A percentile compares a stretch with the other conserved stretches of the same genome.
phyloP scores from a whole-genome alignment of 1,140 invertebrate species.

The Melitaea cinxia region DNA sequence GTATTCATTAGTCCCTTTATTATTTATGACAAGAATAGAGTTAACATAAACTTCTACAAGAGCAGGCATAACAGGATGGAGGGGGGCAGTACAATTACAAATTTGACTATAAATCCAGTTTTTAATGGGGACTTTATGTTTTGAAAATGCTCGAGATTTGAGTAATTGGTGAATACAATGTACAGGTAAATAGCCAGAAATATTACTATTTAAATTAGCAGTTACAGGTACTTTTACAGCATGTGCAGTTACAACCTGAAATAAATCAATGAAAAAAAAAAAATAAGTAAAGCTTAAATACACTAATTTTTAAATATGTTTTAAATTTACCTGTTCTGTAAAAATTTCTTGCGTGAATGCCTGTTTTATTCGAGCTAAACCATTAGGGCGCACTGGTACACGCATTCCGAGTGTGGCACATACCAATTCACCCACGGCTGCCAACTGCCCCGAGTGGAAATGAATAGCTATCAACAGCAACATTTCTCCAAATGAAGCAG shows the following conservation, averaged over 20 bases:
- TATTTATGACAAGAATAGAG: constrained; percentile 92
- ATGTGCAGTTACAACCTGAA: constrained; percentile 95
- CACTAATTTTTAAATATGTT: not conserved
- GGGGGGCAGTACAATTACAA: constrained; percentile 90
- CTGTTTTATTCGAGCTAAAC: constrained; percentile 94
- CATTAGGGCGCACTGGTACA: constrained; percentile 94
- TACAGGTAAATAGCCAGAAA: constrained; percentile 96
- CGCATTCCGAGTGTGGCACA: constrained; percentile 98
- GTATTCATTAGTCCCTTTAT: constrained; percentile 86
- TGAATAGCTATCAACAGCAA: constrained; percentile 97
- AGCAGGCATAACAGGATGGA: constrained; percentile 96
- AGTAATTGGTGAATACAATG: constrained; percentile 98
- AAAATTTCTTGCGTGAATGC: constrained; percentile 99
- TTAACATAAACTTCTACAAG: constrained; percentile 97
- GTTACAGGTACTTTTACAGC: constrained; percentile 98
- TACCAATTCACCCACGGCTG: constrained; percentile 95
- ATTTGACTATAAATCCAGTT: constrained; percentile 98
- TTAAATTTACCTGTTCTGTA: constrained; percentile 90
- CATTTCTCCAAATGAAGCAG: constrained; percentile 97
- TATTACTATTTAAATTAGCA: constrained; percentile 92
- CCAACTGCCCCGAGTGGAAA: constrained; percentile 96
- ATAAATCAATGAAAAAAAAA: constrained; percentile 15
- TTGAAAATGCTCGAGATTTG: constrained; percentile 97
- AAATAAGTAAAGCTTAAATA: not conserved
- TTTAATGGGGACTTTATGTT: constrained; percentile 97